These are phyloP conservation scores for Theristus sp. DNA, from an alignment of 2,888 invertebrate genomes.

Conservation along the genomic window DNA sequence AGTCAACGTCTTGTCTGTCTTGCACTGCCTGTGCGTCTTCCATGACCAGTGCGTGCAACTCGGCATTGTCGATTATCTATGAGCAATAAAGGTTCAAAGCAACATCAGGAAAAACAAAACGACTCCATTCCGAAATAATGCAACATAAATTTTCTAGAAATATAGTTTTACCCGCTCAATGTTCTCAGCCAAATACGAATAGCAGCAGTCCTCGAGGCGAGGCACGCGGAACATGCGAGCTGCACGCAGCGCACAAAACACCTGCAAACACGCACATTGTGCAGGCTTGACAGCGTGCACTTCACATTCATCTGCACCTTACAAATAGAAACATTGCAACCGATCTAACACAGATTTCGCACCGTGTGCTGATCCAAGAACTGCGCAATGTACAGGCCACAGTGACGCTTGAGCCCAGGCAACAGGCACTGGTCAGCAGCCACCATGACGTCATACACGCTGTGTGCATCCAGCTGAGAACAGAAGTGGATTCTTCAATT, in stretches of 20 bases:
- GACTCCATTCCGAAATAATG: too few relatives aligned
- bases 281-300: too few relatives aligned
- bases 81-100: too few relatives aligned
- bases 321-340: too few relatives aligned
- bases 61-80: conserved; percentile 30
- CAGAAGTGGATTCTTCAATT: background rate
- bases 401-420: conserved; percentile 35
- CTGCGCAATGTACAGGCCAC: conserved; percentile 30
- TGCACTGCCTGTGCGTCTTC: conserved; percentile 34
- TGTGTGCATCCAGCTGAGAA: background rate
- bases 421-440: conserved; percentile 37
- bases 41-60: conserved; percentile 32
- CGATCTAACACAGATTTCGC: too few relatives aligned
- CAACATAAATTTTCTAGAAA: too few relatives aligned
- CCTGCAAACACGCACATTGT: background rate
- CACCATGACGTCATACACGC: conserved; percentile 33
- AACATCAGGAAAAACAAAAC: too few relatives aligned
- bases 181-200: conserved; percentile 35
- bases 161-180: too few relatives aligned
- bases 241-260: conserved; percentile 11
- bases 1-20: conserved; percentile 36
- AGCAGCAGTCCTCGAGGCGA: conserved; percentile 35
- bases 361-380: too few relatives aligned
- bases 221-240: conserved; percentile 34
- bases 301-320: too few relatives aligned